Conservation (phyloP, 2,113 vertebrate genomes). For the Syngnathus scovelli region DNA sequence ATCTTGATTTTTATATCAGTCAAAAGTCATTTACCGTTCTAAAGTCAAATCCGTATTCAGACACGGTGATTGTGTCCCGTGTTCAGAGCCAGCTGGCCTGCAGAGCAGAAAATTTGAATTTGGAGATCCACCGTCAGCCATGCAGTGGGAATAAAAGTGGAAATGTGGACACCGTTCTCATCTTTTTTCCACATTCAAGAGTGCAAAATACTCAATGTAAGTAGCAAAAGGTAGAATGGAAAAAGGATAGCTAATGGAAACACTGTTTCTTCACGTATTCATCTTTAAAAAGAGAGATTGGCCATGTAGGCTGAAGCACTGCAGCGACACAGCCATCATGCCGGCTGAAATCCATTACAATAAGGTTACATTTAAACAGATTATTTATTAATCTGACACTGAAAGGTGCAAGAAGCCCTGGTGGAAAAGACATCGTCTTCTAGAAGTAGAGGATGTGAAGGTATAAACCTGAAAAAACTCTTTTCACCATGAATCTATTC, state of each 20-base stretch:
- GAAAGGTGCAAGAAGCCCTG: constrained; percentile 65
- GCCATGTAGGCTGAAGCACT: constrained; percentile 26
- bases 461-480: constrained; percentile 51
- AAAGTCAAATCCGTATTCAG: constrained; percentile 26
- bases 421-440: constrained; percentile 43
- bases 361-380: constrained; percentile 66
- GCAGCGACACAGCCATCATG: constrained; percentile 35
- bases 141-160: neutral
- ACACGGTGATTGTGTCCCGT: constrained; percentile 9
- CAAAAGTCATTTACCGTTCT: constrained; percentile 39
- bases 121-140: neutral
- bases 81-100: constrained; percentile 12
- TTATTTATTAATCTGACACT: constrained; percentile 73
- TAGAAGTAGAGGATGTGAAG: constrained; percentile 36
- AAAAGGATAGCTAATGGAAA: constrained; percentile 65
- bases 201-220: constrained; percentile 56
- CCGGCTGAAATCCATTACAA: constrained; percentile 70
- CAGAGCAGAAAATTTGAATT: neutral
- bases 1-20: constrained; percentile 64
- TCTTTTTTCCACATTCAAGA: constrained; percentile 10
- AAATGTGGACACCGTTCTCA: neutral
- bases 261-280: constrained; percentile 65
- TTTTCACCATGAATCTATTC: constrained; percentile 52
- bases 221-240: constrained; percentile 59
- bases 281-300: constrained; percentile 73